Base-by-base conservation (phyloP, 2,113 vertebrate species). In the Willisornis vidua region DNA sequence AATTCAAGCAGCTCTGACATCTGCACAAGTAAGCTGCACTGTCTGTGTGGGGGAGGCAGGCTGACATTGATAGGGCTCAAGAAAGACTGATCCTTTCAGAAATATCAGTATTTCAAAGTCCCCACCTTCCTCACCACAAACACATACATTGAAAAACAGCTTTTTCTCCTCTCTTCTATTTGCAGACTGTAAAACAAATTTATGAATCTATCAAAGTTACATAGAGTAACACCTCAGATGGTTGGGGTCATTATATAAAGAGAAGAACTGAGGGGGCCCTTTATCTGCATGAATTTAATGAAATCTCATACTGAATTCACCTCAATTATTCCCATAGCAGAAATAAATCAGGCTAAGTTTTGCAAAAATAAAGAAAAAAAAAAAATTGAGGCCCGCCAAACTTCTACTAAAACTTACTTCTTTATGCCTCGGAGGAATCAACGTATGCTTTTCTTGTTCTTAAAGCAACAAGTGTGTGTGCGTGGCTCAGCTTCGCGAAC, bases 251-350 rank as follows among this genome's bases (percentile, higher is more conserved):
- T 67, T 66, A 37, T 2, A 45, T 43, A 58, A 83, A 87, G 19
- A 67, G 48, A 68, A 84, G 90, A 92, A 67, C 17, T 52, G 61
- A 91, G 63, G 77, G 49, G 55, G 84, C 28, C 19, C 19, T 75
- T 41, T 68, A 14, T 37, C 15, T 46, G 25, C 22, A 26, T 17
- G 22, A 92, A 79, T 45, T 77, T 90, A 85, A 95, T 79, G 58
- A 90, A 90, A 66, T 14, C 25, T 87, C 41, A 55, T 55, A n/a
- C 29, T 54, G 41, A 10, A 65, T 68, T 89, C 59, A 90, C 26
- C 20, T 89, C 67, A 67, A 28, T 67, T 90, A 96, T 93, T 89
- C 95, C 85, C 41, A 58, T 9, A 89, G 49, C n/a, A 87, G 31
- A 87, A 82, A 72, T 20, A 76, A 94, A 82, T 41, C 11, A 59